These are phyloP conservation scores for Rhysida immarginata DNA, from an alignment of 1,140 invertebrate genomes.

Conservation along the genomic window DNA sequence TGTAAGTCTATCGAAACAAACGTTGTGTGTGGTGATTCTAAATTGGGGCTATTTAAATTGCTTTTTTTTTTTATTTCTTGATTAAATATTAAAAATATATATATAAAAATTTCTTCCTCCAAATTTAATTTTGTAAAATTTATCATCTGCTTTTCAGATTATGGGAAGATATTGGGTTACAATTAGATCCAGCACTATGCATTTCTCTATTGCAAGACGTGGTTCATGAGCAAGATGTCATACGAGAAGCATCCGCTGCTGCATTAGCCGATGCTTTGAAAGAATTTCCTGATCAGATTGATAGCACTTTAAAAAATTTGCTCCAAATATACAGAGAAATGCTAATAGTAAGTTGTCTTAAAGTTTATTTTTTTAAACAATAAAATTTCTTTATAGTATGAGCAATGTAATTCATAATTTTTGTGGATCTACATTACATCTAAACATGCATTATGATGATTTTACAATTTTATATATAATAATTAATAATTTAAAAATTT, in stretches of 20 bases:
- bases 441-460: background rate
- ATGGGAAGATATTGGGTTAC: constrained; percentile 45
- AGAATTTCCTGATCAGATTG: constrained; percentile 36
- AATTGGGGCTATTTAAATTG: too few relatives aligned
- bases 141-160: too few relatives aligned
- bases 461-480: background rate
- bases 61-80: too few relatives aligned
- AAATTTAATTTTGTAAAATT: too few relatives aligned
- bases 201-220: constrained; percentile 51
- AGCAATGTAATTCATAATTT: too few relatives aligned
- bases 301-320: constrained; percentile 43
- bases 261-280: constrained; percentile 53
- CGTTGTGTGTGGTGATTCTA: too few relatives aligned
- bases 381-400: background rate
- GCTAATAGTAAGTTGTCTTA: constrained; percentile 36
- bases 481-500: background rate
- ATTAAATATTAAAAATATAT: too few relatives aligned
- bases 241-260: constrained; percentile 59
- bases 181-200: constrained; percentile 35
- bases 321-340: constrained; percentile 62
- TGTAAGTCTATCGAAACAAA: too few relatives aligned
- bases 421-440: background rate
- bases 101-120: too few relatives aligned
- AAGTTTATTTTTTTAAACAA: background rate
- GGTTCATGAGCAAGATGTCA: constrained; percentile 55